A percentile compares a stretch with the other conserved stretches of the same genome.
phyloP scores from a whole-genome alignment of 2,797 vertebrate species.

The Danio aesculapii region DNA sequence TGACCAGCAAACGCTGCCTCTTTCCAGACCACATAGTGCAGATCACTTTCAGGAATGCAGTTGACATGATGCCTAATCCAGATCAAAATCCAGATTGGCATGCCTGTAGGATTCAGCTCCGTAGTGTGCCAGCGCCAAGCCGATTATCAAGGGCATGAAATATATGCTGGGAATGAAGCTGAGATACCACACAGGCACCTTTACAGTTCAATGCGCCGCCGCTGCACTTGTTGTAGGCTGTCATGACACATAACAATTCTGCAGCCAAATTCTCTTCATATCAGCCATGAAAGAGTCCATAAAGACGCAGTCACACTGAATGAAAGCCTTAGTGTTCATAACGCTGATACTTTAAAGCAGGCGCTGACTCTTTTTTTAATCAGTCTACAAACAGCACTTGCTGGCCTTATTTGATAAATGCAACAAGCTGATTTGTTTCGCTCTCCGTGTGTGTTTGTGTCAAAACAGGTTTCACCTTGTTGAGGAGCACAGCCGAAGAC shows the following conservation, averaged over 20 bases:
- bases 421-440: constrained; percentile 27
- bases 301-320: constrained; percentile 24
- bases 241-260: background rate
- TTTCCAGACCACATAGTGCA: background rate
- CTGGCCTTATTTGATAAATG: constrained; percentile 46
- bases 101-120: constrained; percentile 9
- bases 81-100: constrained; percentile 43
- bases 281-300: constrained; percentile 21
- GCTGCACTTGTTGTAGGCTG: background rate
- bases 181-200: background rate
- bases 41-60: constrained; percentile 23
- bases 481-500: constrained; percentile 27
- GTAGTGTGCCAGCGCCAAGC: constrained; percentile 14
- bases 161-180: constrained; percentile 22
- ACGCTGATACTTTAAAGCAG: constrained; percentile 28
- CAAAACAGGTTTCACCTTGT: constrained; percentile 49
- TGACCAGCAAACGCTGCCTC: constrained; percentile 1
- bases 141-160: constrained; percentile 27
- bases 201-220: background rate
- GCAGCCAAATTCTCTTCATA: constrained; percentile 18
- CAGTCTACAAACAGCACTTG: constrained; percentile 41
- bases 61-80: constrained; percentile 34
- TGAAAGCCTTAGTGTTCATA: constrained; percentile 18
- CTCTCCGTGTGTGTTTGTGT: constrained; percentile 31
- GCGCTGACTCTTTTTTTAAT: constrained; percentile 42